Percentiles rank a stretch among this genome's conserved stretches.
These are phyloP conservation scores for Brenthis daphne DNA, from an alignment of 2,888 invertebrate genomes.

Conservation along the genomic window DNA sequence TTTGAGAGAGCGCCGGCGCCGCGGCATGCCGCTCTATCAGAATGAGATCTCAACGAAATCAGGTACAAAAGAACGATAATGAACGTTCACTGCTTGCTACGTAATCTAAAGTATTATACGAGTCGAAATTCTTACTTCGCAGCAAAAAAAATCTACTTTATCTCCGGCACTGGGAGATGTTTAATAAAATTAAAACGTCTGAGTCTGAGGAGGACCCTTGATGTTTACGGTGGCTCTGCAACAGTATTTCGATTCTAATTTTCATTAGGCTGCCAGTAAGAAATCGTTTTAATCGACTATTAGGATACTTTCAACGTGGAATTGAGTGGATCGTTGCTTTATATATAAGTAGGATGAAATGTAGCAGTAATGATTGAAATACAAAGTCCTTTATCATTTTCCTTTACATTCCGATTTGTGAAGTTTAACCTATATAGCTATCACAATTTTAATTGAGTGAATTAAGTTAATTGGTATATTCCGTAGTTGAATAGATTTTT, in stretches of 20 bases:
- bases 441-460: too few relatives aligned
- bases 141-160: constrained; percentile 80
- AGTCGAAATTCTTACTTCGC: constrained; percentile 79
- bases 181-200: constrained; percentile 80
- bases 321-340: constrained; percentile 8
- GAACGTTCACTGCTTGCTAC: constrained; percentile 81
- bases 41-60: constrained; percentile 82
- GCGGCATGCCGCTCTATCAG: constrained; percentile 79
- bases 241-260: constrained; percentile 64
- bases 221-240: constrained; percentile 68
- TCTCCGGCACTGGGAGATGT: constrained; percentile 72
- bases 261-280: constrained; percentile 35
- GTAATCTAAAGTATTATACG: constrained; percentile 82
- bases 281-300: constrained; percentile 53
- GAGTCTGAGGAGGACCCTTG: constrained; percentile 64
- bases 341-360: constrained; percentile 15
- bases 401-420: not conserved
- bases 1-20: constrained; percentile 77
- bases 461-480: too few relatives aligned
- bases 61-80: constrained; percentile 82
- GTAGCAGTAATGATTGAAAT: constrained; percentile 13
- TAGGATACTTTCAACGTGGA: constrained; percentile 17
- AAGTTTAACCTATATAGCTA: not conserved
- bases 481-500: too few relatives aligned
- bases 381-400: not conserved